Conservation (phyloP, 2,797 vertebrate species). For the Propithecus deckenii region DNA sequence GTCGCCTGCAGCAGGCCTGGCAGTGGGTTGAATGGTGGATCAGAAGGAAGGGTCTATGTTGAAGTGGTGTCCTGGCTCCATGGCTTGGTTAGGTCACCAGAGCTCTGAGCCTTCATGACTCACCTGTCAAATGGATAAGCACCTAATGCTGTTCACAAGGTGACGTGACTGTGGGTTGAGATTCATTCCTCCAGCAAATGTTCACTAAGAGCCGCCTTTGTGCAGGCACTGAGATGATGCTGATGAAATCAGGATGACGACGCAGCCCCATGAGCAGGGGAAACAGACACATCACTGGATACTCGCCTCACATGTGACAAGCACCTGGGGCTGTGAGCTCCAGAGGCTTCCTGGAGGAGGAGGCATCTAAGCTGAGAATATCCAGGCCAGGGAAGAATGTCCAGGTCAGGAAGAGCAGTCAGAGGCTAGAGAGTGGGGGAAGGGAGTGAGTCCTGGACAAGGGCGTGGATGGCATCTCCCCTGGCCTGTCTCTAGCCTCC, state of each 20-base stretch:
- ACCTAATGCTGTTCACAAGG: neutral
- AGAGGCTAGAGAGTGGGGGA: neutral
- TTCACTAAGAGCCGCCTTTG: neutral
- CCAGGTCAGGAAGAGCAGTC: neutral
- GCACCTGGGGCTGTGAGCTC: neutral
- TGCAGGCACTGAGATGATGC: neutral
- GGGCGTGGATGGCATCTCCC: neutral
- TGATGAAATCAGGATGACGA: neutral
- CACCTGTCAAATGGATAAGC: neutral
- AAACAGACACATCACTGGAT: neutral
- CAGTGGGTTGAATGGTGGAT: too few species aligned
- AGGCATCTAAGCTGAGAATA: neutral
- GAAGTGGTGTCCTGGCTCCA: neutral
- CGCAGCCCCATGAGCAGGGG: neutral
- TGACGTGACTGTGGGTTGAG: neutral
- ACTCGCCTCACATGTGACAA: neutral
- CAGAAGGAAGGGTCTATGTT: neutral
- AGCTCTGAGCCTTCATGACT: neutral
- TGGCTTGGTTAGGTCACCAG: neutral
- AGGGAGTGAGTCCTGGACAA: neutral
- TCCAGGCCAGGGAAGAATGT: neutral
- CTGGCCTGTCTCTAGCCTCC: neutral
- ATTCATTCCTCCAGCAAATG: neutral
- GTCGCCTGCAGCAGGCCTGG: neutral
- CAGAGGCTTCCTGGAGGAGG: neutral